These are phyloP conservation scores for Nesometra sesokonis DNA, from an alignment of 35 echinoderm and acorn worm species.

Conservation along the genomic window DNA sequence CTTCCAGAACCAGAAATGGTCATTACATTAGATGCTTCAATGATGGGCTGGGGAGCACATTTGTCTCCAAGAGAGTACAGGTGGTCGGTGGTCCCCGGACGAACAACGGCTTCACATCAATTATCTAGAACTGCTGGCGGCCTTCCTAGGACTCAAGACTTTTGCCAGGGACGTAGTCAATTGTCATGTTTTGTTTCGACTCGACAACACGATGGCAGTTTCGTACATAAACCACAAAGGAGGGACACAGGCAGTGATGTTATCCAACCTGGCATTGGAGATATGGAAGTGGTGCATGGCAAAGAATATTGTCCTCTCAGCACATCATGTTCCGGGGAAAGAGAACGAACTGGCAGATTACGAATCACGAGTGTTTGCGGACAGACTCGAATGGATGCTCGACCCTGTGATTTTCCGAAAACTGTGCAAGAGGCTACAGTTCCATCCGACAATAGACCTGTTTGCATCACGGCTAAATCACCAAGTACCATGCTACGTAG, in stretches of 20 bases:
- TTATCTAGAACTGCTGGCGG: not conserved
- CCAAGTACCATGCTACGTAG: not conserved
- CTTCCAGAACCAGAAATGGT: not conserved
- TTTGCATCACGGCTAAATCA: slow-evolving; percentile 7
- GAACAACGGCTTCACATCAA: slow-evolving; percentile 13
- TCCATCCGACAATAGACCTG: not conserved
- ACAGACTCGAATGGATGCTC: slow-evolving; percentile 1
- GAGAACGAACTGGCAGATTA: not conserved
- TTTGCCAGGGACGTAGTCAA: not conserved
- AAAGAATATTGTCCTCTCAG: not conserved
- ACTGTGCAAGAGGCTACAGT: not conserved
- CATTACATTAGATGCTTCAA: not conserved
- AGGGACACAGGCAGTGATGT: not conserved
- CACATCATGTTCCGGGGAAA: slow-evolving; percentile 5
- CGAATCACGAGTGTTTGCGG: not conserved
- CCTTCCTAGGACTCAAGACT: not conserved
- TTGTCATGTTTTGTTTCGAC: not conserved
- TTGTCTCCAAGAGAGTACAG: not conserved
- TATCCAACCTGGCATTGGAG: not conserved
- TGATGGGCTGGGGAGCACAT: slow-evolving; percentile 9
- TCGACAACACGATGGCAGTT: slow-evolving; percentile 6
- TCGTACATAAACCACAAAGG: slow-evolving; percentile 13
- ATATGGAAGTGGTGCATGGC: slow-evolving; percentile 7
- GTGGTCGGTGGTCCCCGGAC: not conserved
- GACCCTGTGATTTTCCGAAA: not conserved